Percentiles rank a stretch among this genome's conserved stretches.
Evolutionary conservation across 1,140 invertebrate genomes (phyloP).

Genomic region (Campodea augens): DNA sequence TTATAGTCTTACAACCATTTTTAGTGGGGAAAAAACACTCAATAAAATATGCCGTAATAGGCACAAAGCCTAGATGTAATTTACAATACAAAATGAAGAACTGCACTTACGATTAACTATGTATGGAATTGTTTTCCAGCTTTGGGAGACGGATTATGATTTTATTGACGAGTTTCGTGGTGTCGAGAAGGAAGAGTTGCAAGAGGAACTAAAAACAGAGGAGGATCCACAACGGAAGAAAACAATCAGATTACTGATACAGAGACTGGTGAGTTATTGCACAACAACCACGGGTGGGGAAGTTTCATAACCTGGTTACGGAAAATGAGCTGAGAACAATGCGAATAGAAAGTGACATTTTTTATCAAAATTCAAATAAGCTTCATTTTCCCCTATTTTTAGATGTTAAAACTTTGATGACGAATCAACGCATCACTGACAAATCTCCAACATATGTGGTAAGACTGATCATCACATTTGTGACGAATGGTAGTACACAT

Average conservation of each 20-base stretch:
- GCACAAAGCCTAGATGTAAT: no score
- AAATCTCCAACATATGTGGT: no score
- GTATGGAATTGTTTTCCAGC: no score
- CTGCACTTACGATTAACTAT: no score
- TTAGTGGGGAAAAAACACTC: no score
- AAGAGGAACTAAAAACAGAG: constrained; percentile 36
- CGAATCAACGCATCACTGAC: not conserved
- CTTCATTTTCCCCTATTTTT: not conserved
- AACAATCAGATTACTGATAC: constrained; percentile 47
- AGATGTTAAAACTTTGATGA: not conserved
- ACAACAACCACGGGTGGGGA: constrained; percentile 5
- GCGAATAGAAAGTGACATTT: not conserved
- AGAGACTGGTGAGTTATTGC: constrained; percentile 33
- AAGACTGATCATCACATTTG: no score
- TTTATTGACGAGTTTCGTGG: no score
- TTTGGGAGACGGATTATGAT: no score
- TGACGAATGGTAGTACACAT: no score
- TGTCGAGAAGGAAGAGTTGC: constrained; percentile 42
- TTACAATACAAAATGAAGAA: no score
- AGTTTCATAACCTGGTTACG: not conserved
- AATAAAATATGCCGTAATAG: no score
- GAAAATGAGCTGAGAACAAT: constrained; percentile 3
- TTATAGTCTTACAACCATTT: no score
- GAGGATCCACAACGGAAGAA: constrained; percentile 37
- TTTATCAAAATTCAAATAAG: not conserved